Conservation (phyloP, 2,113 vertebrate genomes). For the Capra hircus region DNA sequence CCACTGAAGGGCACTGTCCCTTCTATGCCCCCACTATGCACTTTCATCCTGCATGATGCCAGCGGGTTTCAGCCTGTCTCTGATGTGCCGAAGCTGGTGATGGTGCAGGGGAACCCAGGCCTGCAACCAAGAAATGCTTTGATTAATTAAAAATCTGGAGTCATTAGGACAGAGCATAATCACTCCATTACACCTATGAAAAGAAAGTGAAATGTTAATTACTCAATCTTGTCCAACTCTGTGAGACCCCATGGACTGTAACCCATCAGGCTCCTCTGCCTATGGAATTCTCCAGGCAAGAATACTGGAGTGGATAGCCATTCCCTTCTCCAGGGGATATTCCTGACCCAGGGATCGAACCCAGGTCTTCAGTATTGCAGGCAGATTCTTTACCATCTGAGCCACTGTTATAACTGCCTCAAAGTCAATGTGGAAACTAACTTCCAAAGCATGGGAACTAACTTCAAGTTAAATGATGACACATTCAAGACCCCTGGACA, state of each 20-base stretch:
- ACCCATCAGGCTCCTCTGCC: background rate
- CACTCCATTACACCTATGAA: background rate
- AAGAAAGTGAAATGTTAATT: background rate
- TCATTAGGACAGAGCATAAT: background rate
- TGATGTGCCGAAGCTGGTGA: background rate
- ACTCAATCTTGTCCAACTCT: background rate
- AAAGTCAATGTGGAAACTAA: background rate
- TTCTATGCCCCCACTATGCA: background rate
- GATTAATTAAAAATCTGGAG: background rate
- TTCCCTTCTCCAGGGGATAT: background rate
- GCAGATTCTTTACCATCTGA: background rate
- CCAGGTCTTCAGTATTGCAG: background rate
- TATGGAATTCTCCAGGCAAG: background rate
- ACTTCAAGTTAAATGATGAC: background rate
- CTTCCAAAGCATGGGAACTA: background rate
- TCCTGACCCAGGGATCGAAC: background rate
- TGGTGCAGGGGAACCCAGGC: background rate
- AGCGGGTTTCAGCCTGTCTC: background rate
- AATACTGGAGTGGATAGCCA: background rate
- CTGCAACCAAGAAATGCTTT: background rate
- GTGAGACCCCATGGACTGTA: background rate
- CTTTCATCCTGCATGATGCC: background rate
- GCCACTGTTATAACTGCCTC: background rate
- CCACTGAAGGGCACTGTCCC: background rate
- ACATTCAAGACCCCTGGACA: background rate